phyloP scores from a whole-genome alignment of 2,113 vertebrate genomes.

The Tetrao urogallus region DNA sequence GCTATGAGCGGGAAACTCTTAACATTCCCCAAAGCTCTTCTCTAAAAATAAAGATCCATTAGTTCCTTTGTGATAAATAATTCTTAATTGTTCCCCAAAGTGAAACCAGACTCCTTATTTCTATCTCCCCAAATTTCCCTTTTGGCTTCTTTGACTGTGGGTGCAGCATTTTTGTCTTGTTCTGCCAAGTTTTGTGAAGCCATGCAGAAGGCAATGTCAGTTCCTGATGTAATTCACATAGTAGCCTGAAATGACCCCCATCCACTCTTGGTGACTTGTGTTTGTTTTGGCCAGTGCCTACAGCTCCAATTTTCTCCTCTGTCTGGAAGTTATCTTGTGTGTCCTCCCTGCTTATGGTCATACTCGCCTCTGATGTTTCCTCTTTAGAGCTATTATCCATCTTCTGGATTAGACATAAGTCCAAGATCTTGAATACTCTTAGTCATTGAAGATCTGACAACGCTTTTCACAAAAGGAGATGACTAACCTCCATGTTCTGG shows the following conservation, averaged over 20 bases:
- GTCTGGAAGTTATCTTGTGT: constrained; percentile 31
- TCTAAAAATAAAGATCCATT: constrained; percentile 58
- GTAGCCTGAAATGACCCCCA: constrained; percentile 62
- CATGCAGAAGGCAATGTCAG: background rate
- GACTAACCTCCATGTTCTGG: background rate
- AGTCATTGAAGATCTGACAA: background rate
- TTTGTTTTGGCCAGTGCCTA: constrained; percentile 55
- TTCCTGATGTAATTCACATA: background rate
- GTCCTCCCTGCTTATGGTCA: constrained; percentile 48
- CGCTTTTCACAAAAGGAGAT: constrained; percentile 24
- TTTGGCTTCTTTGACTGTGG: background rate
- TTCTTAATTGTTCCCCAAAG: constrained; percentile 32
- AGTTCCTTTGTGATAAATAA: background rate
- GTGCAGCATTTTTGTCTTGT: background rate
- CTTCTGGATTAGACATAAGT: background rate
- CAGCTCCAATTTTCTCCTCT: background rate
- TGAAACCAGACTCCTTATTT: constrained; percentile 14
- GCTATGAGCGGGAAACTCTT: constrained; percentile 34
- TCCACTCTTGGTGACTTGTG: constrained; percentile 28
- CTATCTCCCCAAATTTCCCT: background rate
- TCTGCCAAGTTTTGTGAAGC: background rate
- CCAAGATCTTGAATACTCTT: background rate
- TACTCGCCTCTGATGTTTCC: constrained; percentile 25
- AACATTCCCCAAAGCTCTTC: constrained; percentile 11
- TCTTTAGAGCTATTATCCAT: background rate